These are phyloP conservation scores for western clawed frog (Xenopus tropicalis) DNA, from an alignment of 2,113 vertebrate genomes.

Conservation along the genomic window DNA sequence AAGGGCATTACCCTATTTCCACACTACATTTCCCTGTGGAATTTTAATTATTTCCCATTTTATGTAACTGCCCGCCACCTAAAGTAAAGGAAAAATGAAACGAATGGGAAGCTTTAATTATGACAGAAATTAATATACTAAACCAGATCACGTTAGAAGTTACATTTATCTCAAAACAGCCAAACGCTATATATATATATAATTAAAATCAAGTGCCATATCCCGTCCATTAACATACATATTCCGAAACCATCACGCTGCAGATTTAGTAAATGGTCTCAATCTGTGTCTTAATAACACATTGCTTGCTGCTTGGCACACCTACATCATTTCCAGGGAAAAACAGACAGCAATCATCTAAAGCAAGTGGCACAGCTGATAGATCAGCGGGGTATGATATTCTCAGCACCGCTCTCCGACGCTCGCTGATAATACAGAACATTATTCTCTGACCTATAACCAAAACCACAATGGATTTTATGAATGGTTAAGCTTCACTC, in stretches of 20 bases:
- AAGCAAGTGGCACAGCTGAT: slow-evolving; percentile 30
- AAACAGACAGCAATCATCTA: slow-evolving; percentile 28
- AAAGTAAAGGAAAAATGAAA: too few species aligned
- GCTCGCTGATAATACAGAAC: slow-evolving; percentile 34
- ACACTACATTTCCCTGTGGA: too few species aligned
- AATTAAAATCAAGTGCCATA: slow-evolving; percentile 1
- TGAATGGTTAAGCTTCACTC: slow-evolving; percentile 33
- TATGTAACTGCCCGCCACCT: too few species aligned
- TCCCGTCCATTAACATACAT: too few species aligned
- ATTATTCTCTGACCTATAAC: slow-evolving; percentile 24
- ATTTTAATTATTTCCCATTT: too few species aligned
- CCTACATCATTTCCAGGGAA: slow-evolving; percentile 26
- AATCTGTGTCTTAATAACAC: slow-evolving; percentile 32
- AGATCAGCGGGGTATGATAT: slow-evolving; percentile 22
- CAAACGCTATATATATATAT: slow-evolving; percentile 5
- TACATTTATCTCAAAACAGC: too few species aligned
- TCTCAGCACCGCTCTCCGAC: slow-evolving; percentile 1
- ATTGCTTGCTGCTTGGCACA: slow-evolving; percentile 31
- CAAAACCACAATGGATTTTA: slow-evolving; percentile 31
- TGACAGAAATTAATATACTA: too few species aligned
- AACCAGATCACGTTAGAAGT: too few species aligned
- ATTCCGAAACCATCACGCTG: not conserved
- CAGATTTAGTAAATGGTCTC: slow-evolving; percentile 17
- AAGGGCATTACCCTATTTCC: too few species aligned
- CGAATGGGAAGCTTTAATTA: too few species aligned